phyloP scores from a whole-genome alignment of 2,797 vertebrate genomes.

The Coccyzus lansbergi region DNA sequence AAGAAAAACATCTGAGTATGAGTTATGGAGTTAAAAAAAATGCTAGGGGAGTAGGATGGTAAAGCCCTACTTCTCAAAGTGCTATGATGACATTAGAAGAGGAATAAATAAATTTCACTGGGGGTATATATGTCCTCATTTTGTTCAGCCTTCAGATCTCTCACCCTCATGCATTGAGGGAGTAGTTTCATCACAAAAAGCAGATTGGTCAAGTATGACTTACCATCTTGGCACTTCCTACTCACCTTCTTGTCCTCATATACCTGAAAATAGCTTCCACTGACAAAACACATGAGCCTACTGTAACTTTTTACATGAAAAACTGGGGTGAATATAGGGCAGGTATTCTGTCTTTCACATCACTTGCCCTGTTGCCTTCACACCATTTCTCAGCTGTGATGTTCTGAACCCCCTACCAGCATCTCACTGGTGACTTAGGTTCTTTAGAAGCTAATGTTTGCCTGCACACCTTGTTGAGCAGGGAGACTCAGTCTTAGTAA shows the following conservation, averaged over 20 bases:
- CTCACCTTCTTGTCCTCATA: not conserved
- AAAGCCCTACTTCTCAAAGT: not conserved
- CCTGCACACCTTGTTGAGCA: not conserved
- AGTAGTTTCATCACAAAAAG: not conserved
- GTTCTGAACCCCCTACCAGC: not conserved
- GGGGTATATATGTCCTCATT: not conserved
- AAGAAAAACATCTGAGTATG: not conserved
- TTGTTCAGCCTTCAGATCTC: not conserved
- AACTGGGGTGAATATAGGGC: not conserved
- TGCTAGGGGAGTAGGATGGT: no score
- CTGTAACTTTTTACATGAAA: not conserved
- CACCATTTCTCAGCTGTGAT: not conserved
- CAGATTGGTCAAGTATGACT: not conserved
- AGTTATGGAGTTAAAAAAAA: not conserved
- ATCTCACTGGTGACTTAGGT: not conserved
- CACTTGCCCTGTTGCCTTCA: not conserved
- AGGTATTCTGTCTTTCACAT: not conserved
- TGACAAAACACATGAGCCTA: not conserved
- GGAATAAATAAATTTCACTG: not conserved
- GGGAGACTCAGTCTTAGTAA: not conserved
- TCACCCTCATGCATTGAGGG: not conserved
- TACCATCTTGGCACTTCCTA: not conserved
- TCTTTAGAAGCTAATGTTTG: not conserved
- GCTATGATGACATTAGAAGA: not conserved
- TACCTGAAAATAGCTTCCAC: not conserved